Conservation (phyloP, 2,797 vertebrate species). For the Chelmon rostratus region DNA sequence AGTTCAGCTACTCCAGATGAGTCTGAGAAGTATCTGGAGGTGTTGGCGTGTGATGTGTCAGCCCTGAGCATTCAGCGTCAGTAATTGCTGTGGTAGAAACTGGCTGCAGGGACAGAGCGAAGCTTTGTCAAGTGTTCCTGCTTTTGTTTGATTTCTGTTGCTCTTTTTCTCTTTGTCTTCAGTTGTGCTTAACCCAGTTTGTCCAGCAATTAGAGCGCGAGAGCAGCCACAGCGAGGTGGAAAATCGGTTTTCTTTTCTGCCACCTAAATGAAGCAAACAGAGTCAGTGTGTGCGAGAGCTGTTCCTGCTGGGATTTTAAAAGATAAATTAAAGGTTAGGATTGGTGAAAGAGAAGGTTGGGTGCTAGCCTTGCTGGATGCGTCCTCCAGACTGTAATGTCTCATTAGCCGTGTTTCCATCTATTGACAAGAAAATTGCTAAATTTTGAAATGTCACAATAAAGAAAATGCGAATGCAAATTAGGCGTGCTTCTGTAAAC, state of each 20-base stretch:
- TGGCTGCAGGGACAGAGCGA: neutral
- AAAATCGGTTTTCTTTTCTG: slow-evolving; percentile 39
- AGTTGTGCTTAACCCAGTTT: slow-evolving; percentile 30
- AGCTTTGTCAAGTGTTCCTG: slow-evolving; percentile 41
- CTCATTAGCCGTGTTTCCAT: neutral
- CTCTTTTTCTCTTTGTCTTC: slow-evolving; percentile 15
- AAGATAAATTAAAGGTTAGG: neutral
- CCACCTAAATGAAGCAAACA: slow-evolving; percentile 13
- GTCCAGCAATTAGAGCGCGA: slow-evolving; percentile 55
- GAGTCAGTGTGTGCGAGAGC: neutral
- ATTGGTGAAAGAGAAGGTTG: neutral
- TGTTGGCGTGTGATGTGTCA: neutral
- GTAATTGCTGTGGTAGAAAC: too few relatives aligned
- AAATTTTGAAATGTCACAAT: too few relatives aligned
- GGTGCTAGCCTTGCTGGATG: neutral
- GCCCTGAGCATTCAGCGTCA: neutral
- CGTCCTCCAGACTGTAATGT: neutral
- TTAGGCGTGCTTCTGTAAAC: too few relatives aligned
- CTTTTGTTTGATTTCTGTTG: slow-evolving; percentile 48
- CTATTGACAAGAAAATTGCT: too few relatives aligned
- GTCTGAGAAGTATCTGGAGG: neutral
- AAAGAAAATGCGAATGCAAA: too few relatives aligned
- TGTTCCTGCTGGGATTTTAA: neutral
- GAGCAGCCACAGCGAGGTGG: neutral
- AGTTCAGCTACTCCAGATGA: neutral